Evolutionary conservation across 2,797 vertebrate species (phyloP).

Genomic region (Lacerta bilineata): DNA sequence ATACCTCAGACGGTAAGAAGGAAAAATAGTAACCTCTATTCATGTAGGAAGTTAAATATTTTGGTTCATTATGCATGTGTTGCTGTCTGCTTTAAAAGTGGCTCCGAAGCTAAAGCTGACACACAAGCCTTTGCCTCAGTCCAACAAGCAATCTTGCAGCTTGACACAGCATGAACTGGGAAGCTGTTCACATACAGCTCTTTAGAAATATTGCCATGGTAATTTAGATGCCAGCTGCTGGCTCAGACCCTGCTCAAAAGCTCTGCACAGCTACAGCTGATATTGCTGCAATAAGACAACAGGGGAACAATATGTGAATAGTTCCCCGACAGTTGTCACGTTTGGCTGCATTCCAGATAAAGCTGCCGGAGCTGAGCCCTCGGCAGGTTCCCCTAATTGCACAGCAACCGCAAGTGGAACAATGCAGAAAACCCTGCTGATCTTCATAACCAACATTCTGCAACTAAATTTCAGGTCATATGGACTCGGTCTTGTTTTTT

Average conservation of each 20-base stretch:
- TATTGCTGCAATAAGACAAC: not conserved
- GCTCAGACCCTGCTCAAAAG: not conserved
- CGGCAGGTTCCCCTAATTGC: not conserved
- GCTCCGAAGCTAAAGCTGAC: not conserved
- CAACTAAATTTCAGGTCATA: slow-evolving; percentile 47
- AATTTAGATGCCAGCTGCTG: not conserved
- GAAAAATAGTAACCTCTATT: not conserved
- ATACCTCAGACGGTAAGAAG: slow-evolving; percentile 91
- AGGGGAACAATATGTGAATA: not conserved
- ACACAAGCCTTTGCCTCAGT: not conserved
- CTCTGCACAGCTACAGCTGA: not conserved
- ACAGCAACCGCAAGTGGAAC: slow-evolving; percentile 21
- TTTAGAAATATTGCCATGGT: not conserved
- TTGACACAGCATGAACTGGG: not conserved
- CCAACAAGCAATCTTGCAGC: not conserved
- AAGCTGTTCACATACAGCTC: not conserved
- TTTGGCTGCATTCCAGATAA: not conserved
- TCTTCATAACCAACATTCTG: not conserved
- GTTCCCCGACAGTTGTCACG: not conserved
- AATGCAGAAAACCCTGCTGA: not conserved
- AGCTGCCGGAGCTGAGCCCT: not conserved
- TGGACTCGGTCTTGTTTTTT: not conserved
- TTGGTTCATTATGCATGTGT: not conserved
- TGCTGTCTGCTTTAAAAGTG: not conserved
- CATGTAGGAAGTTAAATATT: not conserved